phyloP scores from a whole-genome alignment of 2,888 invertebrate genomes.

The Hipparchia semele region DNA sequence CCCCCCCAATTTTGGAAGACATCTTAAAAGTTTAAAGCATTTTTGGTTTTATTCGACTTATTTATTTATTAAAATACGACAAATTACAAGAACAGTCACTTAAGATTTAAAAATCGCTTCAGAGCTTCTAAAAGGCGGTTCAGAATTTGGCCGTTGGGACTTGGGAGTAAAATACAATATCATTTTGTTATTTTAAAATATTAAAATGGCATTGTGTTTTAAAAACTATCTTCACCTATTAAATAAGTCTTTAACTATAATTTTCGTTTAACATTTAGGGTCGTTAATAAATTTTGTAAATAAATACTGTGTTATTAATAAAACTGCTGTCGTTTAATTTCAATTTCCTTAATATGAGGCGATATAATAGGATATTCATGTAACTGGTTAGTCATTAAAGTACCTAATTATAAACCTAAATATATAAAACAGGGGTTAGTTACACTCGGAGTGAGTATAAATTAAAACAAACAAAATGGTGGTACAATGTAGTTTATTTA shows the following conservation, averaged over 20 bases:
- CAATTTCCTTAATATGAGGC: no score
- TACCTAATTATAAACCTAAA: no score
- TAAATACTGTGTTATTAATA: slow-evolving; percentile 15
- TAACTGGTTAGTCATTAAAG: no score
- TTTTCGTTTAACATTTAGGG: background rate
- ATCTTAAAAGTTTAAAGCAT: background rate
- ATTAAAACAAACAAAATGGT: slow-evolving; percentile 61
- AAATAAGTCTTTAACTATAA: no score
- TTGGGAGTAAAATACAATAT: background rate
- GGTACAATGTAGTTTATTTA: slow-evolving; percentile 88
- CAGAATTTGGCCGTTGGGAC: background rate
- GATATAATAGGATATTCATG: no score
- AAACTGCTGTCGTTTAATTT: background rate
- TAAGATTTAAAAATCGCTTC: no score
- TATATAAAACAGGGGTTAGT: no score
- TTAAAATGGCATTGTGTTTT: slow-evolving; percentile 18
- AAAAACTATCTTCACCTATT: background rate
- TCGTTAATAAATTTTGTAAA: slow-evolving; percentile 24
- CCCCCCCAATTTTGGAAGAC: background rate
- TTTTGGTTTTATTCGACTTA: background rate
- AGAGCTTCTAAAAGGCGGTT: background rate
- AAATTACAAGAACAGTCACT: no score
- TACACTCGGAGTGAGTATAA: background rate
- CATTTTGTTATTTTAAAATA: background rate
- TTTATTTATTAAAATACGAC: no score